These are phyloP conservation scores for Amphiprion ocellaris DNA, from an alignment of 2,113 vertebrate genomes.

Conservation along the genomic window DNA sequence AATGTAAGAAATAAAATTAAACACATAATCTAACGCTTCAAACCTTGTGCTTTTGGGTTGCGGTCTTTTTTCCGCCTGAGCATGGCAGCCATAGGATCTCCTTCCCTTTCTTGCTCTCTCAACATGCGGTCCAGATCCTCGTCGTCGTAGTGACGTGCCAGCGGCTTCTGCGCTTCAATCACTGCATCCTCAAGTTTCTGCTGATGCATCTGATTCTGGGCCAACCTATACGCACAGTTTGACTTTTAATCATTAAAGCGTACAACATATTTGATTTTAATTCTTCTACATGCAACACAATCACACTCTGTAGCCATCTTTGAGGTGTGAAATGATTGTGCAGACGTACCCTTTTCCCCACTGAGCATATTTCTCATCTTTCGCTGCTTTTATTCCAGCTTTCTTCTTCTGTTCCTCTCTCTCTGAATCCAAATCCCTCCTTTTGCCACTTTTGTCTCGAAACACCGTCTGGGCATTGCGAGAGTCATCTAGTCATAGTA, in stretches of 20 bases:
- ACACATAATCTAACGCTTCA: constrained; percentile 51
- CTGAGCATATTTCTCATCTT: constrained; percentile 91
- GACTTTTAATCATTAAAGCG: constrained; percentile 5
- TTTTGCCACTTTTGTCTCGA: constrained; percentile 93
- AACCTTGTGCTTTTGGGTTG: constrained; percentile 86
- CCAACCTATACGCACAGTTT: constrained; percentile 83
- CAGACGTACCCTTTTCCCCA: constrained; percentile 94
- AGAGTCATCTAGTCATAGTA: constrained; percentile 87
- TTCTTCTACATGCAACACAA: not conserved
- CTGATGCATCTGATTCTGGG: constrained; percentile 90
- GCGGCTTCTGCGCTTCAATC: constrained; percentile 92
- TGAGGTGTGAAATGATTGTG: not conserved
- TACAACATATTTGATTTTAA: not conserved
- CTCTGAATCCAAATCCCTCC: constrained; percentile 89
- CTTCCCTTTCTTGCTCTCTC: constrained; percentile 93
- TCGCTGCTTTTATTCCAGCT: constrained; percentile 86
- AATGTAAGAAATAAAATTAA: not conserved
- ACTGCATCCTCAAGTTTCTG: constrained; percentile 91
- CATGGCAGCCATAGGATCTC: constrained; percentile 95
- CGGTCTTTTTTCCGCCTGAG: constrained; percentile 91
- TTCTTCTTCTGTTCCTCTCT: constrained; percentile 87
- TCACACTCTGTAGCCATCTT: not conserved
- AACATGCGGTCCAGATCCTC: constrained; percentile 94
- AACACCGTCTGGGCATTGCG: constrained; percentile 89
- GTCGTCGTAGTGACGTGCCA: constrained; percentile 93